phyloP scores from a whole-genome alignment of 2,113 vertebrate genomes.

The Trematocara marginatum region DNA sequence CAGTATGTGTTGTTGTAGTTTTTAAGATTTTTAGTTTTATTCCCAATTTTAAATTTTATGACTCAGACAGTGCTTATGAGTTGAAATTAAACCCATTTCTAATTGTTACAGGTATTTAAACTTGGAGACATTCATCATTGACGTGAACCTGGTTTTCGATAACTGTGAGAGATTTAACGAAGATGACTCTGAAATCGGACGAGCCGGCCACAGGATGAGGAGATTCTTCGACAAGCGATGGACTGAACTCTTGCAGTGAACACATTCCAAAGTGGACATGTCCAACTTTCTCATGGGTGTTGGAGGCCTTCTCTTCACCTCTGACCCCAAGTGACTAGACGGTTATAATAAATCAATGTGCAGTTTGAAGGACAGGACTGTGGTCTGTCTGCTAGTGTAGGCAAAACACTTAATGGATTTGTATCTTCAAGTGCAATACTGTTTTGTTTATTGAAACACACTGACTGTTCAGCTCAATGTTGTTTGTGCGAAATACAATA shows the following conservation, averaged over 20 bases:
- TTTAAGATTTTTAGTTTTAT: not conserved
- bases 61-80: not conserved
- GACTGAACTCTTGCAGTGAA: slow-evolving; percentile 85
- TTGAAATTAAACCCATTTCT: not conserved
- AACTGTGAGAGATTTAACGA: slow-evolving; percentile 99
- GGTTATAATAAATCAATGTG: slow-evolving; percentile 66
- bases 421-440: slow-evolving; percentile 87
- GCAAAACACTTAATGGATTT: slow-evolving; percentile 60
- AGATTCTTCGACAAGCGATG: slow-evolving; percentile 94
- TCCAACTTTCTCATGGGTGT: slow-evolving; percentile 75
- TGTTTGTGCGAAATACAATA: slow-evolving; percentile 64
- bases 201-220: slow-evolving; percentile 92
- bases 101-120: slow-evolving; percentile 79
- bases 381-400: slow-evolving; percentile 28
- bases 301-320: not conserved
- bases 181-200: slow-evolving; percentile 94
- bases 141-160: slow-evolving; percentile 95
- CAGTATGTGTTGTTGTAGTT: slow-evolving; percentile 76
- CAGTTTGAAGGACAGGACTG: slow-evolving; percentile 77
- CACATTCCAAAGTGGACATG: slow-evolving; percentile 53
- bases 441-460: slow-evolving; percentile 82
- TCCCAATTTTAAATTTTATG: not conserved
- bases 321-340: slow-evolving; percentile 70
- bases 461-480: slow-evolving; percentile 81
- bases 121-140: slow-evolving; percentile 88